Evolutionary conservation across 2,797 vertebrate species (phyloP).

Genomic region (Manis crassicaudata): DNA sequence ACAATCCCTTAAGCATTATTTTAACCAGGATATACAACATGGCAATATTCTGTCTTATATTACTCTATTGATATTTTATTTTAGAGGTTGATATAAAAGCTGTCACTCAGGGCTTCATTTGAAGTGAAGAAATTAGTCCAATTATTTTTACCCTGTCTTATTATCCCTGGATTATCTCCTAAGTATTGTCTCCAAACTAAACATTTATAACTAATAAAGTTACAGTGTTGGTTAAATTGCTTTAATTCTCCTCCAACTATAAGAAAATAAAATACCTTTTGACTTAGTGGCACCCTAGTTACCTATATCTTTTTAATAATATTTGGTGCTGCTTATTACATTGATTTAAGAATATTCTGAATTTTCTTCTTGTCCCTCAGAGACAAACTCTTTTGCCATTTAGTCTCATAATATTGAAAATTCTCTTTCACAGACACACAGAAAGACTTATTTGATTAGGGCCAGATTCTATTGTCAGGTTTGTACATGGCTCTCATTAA

Average conservation of each 20-base stretch:
- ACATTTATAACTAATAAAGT: slow-evolving; percentile 33
- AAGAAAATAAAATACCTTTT: slow-evolving; percentile 48
- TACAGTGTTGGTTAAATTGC: neutral
- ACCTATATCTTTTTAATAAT: slow-evolving; percentile 11
- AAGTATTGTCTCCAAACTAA: slow-evolving; percentile 25
- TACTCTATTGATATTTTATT: neutral
- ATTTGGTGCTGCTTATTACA: neutral
- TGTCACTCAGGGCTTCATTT: slow-evolving; percentile 1
- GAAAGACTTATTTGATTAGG: neutral
- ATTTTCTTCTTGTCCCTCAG: slow-evolving; percentile 4
- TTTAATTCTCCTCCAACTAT: slow-evolving; percentile 38
- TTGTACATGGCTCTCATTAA: neutral
- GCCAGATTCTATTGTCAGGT: neutral
- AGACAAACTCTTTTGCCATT: neutral
- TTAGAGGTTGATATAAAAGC: neutral
- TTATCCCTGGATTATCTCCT: neutral
- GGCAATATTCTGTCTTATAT: neutral
- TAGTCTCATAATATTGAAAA: neutral
- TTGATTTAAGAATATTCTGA: neutral
- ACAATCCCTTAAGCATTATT: neutral
- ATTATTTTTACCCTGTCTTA: slow-evolving; percentile 47
- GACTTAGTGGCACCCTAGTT: slow-evolving; percentile 17
- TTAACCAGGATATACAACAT: neutral
- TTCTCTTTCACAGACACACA: neutral
- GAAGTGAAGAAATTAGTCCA: slow-evolving; percentile 7